phyloP scores from a whole-genome alignment of 2,888 invertebrate species.

The Alloscopus bannaensis region DNA sequence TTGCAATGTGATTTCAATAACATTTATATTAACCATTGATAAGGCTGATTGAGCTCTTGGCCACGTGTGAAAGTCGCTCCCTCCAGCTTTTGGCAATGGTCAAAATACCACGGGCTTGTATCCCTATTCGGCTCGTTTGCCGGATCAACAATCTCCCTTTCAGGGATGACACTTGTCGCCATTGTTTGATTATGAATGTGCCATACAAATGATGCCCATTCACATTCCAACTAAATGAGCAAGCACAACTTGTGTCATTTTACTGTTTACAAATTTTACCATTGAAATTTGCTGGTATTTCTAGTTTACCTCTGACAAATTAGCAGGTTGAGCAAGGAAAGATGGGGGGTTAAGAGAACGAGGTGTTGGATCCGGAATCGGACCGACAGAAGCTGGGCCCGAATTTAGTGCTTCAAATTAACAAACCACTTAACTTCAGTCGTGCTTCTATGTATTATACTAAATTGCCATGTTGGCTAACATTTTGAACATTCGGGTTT shows the following conservation, averaged over 20 bases:
- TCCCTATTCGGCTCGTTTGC: constrained; percentile 21
- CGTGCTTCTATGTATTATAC: no score
- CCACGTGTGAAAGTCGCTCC: constrained; percentile 20
- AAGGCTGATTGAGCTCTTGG: constrained; percentile 28
- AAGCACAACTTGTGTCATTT: background rate
- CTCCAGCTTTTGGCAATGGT: background rate
- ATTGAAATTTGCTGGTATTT: background rate
- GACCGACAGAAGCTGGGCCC: no score
- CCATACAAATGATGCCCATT: constrained; percentile 29
- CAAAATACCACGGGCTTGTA: constrained; percentile 20
- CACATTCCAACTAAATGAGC: background rate
- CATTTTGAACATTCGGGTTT: no score
- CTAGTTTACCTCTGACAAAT: background rate
- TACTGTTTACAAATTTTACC: background rate
- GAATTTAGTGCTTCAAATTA: no score
- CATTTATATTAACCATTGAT: constrained; percentile 42
- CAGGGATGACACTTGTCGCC: constrained; percentile 6
- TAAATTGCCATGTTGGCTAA: no score
- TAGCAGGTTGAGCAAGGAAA: background rate
- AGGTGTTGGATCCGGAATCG: no score
- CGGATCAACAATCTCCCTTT: constrained; percentile 6
- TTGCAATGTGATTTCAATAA: background rate
- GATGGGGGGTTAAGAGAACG: no score
- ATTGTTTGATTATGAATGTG: constrained; percentile 11
- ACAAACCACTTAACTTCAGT: no score